Percentiles rank a stretch among this genome's conserved stretches.
Evolutionary conservation across 2,113 vertebrate genomes (phyloP).

Genomic region (Cinclus mexicanus): DNA sequence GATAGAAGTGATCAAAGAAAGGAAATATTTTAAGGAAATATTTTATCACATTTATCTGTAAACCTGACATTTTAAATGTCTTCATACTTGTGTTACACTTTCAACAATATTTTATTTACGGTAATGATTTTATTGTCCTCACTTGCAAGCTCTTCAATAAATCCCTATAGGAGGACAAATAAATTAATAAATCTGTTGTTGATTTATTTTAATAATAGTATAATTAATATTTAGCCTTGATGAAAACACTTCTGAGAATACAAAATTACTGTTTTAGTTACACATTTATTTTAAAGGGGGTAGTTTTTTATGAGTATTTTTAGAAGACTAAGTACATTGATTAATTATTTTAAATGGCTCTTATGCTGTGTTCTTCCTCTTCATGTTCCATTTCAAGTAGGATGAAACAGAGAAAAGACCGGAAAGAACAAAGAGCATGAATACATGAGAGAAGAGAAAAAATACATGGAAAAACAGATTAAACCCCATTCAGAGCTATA

Average conservation of each 20-base stretch:
- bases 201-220: neutral
- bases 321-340: neutral
- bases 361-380: neutral
- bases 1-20: neutral
- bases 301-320: neutral
- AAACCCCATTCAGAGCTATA: neutral
- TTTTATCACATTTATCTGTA: neutral
- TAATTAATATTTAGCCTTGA: neutral
- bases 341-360: slow-evolving; percentile 17
- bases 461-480: neutral
- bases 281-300: neutral
- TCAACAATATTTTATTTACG: neutral
- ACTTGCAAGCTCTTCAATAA: neutral
- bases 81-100: neutral
- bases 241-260: neutral
- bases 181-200: neutral
- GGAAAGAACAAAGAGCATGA: neutral
- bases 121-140: neutral
- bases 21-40: neutral
- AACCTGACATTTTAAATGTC: neutral
- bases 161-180: neutral
- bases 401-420: neutral
- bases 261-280: neutral
- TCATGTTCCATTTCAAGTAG: neutral
- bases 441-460: neutral